Percentiles rank a stretch among this genome's conserved stretches.
phyloP scores from a whole-genome alignment of 2,797 vertebrate species.

The Clamator glandarius region DNA sequence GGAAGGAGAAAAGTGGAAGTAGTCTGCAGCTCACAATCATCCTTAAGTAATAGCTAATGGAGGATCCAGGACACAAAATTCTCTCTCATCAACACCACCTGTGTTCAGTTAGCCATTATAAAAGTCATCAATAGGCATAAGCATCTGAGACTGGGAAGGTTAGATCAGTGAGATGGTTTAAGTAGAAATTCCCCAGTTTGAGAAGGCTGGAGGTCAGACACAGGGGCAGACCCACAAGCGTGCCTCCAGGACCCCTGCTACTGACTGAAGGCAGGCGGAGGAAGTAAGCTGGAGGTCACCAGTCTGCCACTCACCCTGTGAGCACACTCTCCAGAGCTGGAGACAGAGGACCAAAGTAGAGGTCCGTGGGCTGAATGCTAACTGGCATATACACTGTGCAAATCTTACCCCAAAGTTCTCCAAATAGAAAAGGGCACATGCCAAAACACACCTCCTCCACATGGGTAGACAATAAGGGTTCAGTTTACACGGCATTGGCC shows the following conservation, averaged over 20 bases:
- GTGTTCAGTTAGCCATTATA: not conserved
- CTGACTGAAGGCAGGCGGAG: not conserved
- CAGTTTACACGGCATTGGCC: not conserved
- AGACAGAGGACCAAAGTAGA: rapidly evolving
- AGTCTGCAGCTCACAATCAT: not conserved
- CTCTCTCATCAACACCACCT: not conserved
- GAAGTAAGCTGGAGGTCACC: not conserved
- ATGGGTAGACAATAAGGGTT: not conserved
- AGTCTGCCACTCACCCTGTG: not conserved
- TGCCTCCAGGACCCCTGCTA: not conserved
- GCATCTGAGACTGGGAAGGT: not conserved
- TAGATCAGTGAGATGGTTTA: conserved; percentile 5
- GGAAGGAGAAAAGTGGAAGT: not conserved
- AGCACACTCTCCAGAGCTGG: not conserved
- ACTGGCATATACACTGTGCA: not conserved
- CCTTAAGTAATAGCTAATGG: not conserved
- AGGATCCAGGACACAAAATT: not conserved
- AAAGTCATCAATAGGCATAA: not conserved
- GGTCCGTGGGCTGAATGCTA: not conserved
- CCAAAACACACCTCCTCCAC: not conserved
- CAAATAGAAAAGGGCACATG: not conserved
- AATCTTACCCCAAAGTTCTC: not conserved
- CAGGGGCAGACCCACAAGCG: not conserved
- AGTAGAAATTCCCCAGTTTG: not conserved
- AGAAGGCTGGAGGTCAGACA: not conserved